Conservation (phyloP, 2,797 vertebrate species). For the Cuniculus paca region DNA sequence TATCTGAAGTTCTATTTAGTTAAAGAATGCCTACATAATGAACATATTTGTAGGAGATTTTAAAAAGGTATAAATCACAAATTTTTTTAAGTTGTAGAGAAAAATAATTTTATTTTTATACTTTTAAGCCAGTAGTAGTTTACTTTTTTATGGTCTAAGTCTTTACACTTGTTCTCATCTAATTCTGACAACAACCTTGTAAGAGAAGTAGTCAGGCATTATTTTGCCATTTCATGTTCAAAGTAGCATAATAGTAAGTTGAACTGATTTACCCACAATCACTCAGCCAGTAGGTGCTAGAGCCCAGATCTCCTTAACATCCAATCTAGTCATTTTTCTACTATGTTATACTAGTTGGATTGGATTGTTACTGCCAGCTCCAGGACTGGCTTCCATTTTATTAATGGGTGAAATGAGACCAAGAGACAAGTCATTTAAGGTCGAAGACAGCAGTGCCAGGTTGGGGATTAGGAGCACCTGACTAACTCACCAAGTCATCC, state of each 20-base stretch:
- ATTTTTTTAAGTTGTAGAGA: not conserved
- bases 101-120: conserved; percentile 7
- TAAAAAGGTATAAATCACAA: conserved; percentile 13
- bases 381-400: conserved; percentile 24
- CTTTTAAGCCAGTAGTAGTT: conserved; percentile 3
- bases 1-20: conserved; percentile 29
- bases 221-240: not conserved
- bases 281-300: not conserved
- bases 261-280: not conserved
- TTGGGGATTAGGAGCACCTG: conserved; percentile 65
- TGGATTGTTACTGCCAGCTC: not conserved
- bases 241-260: not conserved
- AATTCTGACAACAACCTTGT: conserved; percentile 28
- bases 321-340: not conserved
- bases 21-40: not conserved
- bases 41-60: not conserved
- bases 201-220: not conserved
- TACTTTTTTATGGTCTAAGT: not conserved
- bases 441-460: conserved; percentile 21
- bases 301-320: not conserved
- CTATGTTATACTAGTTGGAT: not conserved
- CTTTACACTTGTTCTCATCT: not conserved
- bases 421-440: conserved; percentile 42
- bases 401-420: conserved; percentile 62
- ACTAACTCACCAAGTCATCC: not conserved